A percentile compares a stretch with the other conserved stretches of the same genome.
Evolutionary conservation across 2,797 vertebrate genomes (phyloP).

Genomic region (Octomys mimax): DNA sequence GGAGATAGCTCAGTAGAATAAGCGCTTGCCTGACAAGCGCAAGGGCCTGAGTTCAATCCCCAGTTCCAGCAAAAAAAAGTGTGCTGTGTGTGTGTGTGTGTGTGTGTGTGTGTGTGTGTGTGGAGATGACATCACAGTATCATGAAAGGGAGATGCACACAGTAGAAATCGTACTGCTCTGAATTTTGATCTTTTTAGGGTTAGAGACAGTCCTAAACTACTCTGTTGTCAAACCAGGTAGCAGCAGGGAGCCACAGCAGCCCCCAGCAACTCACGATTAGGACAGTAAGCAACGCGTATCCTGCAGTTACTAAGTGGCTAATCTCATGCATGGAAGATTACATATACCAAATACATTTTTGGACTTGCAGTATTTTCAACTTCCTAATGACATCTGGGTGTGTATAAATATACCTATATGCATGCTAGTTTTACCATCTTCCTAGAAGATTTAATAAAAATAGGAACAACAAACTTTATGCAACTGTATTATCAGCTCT

Average conservation of each 20-base stretch:
- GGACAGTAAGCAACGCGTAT: neutral
- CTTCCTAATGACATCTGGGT: neutral
- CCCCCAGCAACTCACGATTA: neutral
- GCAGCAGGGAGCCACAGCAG: neutral
- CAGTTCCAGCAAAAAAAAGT: too few species aligned
- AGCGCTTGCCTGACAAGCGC: too few species aligned
- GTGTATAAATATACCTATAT: neutral
- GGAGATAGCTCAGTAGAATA: too few species aligned
- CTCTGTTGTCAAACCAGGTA: neutral
- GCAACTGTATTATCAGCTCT: neutral
- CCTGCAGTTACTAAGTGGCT: neutral
- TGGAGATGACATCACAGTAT: too few species aligned
- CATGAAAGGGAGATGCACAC: neutral
- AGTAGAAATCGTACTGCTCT: neutral
- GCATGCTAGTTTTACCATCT: neutral
- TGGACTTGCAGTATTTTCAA: neutral
- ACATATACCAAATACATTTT: neutral
- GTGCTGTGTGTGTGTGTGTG: neutral
- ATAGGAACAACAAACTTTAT: neutral
- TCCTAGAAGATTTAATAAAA: neutral
- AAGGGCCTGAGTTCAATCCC: too few species aligned
- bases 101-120: too few species aligned
- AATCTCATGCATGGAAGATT: neutral
- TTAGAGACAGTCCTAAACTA: too few species aligned
- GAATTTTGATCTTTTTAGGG: neutral